Percentiles rank a stretch among this genome's conserved stretches.
These are phyloP conservation scores for Actinia tenebrosa DNA, from an alignment of 64 coral and sea anemone species.

Conservation along the genomic window DNA sequence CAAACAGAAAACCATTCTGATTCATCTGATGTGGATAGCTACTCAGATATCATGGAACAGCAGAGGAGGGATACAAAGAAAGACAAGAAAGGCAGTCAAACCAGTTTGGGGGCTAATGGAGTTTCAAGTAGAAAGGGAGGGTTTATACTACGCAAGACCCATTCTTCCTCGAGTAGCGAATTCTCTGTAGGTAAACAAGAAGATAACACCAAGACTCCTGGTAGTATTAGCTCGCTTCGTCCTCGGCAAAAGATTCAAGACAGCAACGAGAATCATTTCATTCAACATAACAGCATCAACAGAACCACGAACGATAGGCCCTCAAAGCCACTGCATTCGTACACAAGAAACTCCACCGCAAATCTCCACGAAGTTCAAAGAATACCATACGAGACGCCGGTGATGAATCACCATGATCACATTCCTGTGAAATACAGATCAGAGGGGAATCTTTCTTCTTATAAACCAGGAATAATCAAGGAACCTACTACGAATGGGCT, in stretches of 20 bases:
- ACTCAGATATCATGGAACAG: slow-evolving; percentile 68
- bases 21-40: slow-evolving; percentile 76
- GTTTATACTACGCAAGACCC: slow-evolving; percentile 5
- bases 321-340: neutral
- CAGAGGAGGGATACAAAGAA: neutral
- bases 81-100: neutral
- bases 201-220: slow-evolving; percentile 17
- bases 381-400: neutral
- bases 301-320: neutral
- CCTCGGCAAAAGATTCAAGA: neutral
- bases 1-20: slow-evolving; percentile 17
- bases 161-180: slow-evolving; percentile 3
- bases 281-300: neutral
- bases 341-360: neutral
- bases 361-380: neutral
- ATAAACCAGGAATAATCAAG: neutral
- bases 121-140: neutral
- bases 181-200: neutral
- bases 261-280: neutral
- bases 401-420: neutral
- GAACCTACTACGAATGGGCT: neutral
- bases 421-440: neutral
- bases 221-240: slow-evolving; percentile 20
- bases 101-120: neutral
- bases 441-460: neutral